phyloP scores from a whole-genome alignment of 2,888 invertebrate genomes.

The Unio delphinus region DNA sequence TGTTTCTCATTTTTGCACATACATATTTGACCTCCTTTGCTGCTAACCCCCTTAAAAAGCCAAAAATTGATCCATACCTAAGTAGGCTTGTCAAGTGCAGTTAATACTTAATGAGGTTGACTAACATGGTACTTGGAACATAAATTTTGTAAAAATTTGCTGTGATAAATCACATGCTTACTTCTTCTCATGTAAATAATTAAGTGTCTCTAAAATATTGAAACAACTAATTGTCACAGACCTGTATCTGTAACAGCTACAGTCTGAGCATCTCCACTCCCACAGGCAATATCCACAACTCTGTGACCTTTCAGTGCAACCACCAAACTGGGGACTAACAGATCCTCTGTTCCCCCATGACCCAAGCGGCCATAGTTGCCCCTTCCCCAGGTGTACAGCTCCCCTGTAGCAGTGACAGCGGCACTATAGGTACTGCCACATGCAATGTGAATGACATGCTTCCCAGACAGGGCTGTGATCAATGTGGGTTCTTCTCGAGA shows the following conservation, averaged over 20 bases:
- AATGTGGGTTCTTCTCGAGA: conserved; percentile 87
- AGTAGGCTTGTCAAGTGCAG: too few species aligned
- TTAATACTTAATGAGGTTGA: too few species aligned
- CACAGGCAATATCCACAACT: conserved; percentile 81
- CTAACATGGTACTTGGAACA: too few species aligned
- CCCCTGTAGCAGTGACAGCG: conserved; percentile 88
- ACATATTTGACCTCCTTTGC: too few species aligned
- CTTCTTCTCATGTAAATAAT: too few species aligned
- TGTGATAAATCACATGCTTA: too few species aligned
- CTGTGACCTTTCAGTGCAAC: conserved; percentile 65
- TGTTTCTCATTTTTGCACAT: too few species aligned
- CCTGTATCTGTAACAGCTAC: conserved; percentile 95
- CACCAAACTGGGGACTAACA: conserved; percentile 89
- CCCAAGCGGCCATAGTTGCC: conserved; percentile 94
- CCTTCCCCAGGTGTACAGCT: conserved; percentile 97
- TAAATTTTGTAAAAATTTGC: too few species aligned
- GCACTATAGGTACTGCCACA: conserved; percentile 97
- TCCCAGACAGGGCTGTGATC: conserved; percentile 86
- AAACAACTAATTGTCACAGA: conserved; percentile 70
- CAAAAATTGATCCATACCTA: too few species aligned
- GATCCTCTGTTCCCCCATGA: conserved; percentile 95
- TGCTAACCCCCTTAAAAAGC: too few species aligned
- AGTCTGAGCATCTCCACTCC: conserved; percentile 96
- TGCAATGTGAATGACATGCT: conserved; percentile 85
- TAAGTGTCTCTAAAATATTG: neutral